A percentile compares a stretch with the other conserved stretches of the same genome.
Conservation (phyloP, 1,140 invertebrate genomes). For the Calycopis cecrops region DNA sequence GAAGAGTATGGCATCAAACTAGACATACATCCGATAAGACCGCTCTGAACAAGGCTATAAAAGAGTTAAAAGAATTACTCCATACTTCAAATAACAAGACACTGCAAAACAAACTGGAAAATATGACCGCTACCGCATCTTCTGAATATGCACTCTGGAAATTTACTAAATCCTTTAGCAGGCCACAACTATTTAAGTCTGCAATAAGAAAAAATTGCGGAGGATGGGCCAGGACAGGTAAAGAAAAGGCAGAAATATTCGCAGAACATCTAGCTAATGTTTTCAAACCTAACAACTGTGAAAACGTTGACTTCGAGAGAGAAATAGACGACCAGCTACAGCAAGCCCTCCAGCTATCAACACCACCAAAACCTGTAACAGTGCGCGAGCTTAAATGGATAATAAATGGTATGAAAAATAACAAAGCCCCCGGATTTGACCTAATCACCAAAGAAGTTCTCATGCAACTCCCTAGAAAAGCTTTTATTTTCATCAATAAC, state of each 20-base stretch:
- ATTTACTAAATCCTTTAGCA: no score
- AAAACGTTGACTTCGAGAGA: background rate
- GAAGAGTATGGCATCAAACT: conserved; percentile 2
- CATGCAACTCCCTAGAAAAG: no score
- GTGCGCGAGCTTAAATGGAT: background rate
- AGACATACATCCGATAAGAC: background rate
- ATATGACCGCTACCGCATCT: no score
- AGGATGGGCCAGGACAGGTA: background rate
- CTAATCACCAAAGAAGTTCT: conserved; percentile 31
- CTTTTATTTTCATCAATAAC: conserved; percentile 28
- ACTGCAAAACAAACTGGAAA: no score
- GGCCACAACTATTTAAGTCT: no score
- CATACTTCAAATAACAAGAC: no score
- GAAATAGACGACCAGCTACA: background rate
- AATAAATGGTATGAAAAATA: conserved; percentile 22
- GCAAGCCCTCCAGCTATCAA: conserved; percentile 17
- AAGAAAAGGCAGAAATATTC: conserved; percentile 10
- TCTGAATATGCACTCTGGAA: no score
- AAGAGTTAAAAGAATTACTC: no score
- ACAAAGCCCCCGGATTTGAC: conserved; percentile 37
- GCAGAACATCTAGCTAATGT: conserved; percentile 8
- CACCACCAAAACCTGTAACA: conserved; percentile 7
- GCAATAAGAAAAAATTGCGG: no score
- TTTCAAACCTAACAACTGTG: conserved; percentile 2
- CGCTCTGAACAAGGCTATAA: no score